Evolutionary conservation across 2,888 invertebrate species (phyloP), one percentile per base, ranked within the genome.

Genomic region (Cataglyphis rosenhaueri): DNA sequence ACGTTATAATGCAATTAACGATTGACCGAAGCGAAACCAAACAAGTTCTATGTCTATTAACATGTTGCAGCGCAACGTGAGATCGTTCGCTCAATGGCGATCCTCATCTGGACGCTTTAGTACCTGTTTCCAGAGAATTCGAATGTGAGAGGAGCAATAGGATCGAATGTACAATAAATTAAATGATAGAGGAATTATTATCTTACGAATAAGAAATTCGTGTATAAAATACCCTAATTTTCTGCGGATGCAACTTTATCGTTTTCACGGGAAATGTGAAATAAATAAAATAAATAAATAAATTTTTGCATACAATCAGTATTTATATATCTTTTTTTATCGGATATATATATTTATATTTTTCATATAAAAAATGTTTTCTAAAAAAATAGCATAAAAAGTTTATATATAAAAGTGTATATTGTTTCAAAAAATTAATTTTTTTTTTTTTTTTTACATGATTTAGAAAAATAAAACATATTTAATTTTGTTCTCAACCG

Each of bases 1-100:
- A 86, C 83, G 81, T 73, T 83, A 35, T 90, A 90, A 90, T 90
- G 84, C 73, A 88, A 90, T 90, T 90, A 90, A 83, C 61, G 62
- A 85, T 84, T 71, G 82, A 66, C 78, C 84, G 85, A 81, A 52
- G 25, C 79, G 89, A 91, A 90, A 84, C 89, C 91, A 84, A 86
- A 91, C 89, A 91, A 91, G 91, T 90, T 91, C 78, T 73, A 62
- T 71, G 25, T 66, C 44, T 70, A 65, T 83, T 66, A 65, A 70
- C 64, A 57, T 12, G 75, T 52, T 64, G 70, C 65, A 64, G 68
- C 82, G 74, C 76, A 73, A 64, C 74, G 65, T 32, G 70, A 68
- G 55, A 38, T 74, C 62, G 35, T 4, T 25, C 41, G 64, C 41
- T 18, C 41, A 38, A 62, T n/a, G n/a, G 35, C 35, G 12, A 62